These are phyloP conservation scores for Hyalella azteca DNA, from an alignment of 2,888 invertebrate species.

Conservation along the genomic window DNA sequence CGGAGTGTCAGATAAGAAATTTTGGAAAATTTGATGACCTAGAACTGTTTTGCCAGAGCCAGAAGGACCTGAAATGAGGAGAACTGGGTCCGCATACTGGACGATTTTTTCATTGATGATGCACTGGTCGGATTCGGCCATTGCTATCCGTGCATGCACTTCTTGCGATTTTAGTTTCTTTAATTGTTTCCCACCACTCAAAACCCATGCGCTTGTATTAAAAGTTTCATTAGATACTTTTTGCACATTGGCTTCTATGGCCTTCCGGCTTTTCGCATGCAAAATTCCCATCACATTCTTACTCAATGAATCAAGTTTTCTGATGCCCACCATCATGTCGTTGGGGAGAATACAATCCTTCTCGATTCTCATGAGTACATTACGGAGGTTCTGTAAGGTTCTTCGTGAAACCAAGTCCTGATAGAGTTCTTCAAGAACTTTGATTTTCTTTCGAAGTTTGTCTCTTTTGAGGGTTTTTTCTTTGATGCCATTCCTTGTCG, in stretches of 20 bases:
- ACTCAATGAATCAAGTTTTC: background rate
- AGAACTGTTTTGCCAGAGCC: slow-evolving; percentile 48
- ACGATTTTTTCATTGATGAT: background rate
- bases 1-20: background rate
- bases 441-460: background rate
- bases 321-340: background rate
- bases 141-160: background rate
- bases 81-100: background rate
- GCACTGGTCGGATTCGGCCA: background rate
- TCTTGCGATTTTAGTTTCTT: background rate
- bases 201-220: background rate
- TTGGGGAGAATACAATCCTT: background rate
- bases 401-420: background rate
- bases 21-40: slow-evolving; percentile 24
- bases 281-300: background rate
- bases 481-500: background rate
- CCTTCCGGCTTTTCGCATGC: background rate
- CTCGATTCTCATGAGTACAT: background rate
- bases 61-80: slow-evolving; percentile 39
- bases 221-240: background rate
- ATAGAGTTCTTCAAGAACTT: background rate
- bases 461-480: background rate
- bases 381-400: background rate
- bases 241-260: background rate
- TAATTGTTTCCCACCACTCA: background rate